Evolutionary conservation across 2,888 invertebrate genomes (phyloP).

Genomic region (Hoplodrina ambigua): DNA sequence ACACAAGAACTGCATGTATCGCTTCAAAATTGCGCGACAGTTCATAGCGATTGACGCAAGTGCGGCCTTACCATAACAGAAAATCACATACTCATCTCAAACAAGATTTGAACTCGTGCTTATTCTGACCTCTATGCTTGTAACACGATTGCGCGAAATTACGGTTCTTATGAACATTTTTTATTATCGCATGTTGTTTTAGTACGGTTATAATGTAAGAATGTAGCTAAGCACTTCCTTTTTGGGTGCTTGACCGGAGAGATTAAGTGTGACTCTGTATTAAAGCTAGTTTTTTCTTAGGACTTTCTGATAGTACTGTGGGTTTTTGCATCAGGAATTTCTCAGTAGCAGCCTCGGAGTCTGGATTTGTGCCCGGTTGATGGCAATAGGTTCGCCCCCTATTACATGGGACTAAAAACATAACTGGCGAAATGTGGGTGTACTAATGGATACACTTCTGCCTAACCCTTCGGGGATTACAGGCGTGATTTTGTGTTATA

Average conservation of each 20-base stretch:
- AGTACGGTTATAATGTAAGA: slow-evolving; percentile 67
- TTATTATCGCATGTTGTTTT: slow-evolving; percentile 46
- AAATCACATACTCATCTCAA: slow-evolving; percentile 50
- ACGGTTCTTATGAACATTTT: slow-evolving; percentile 60
- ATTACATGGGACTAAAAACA: too few relatives aligned
- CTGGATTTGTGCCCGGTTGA: too few relatives aligned
- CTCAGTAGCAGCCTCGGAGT: too few relatives aligned
- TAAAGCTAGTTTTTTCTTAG: neutral
- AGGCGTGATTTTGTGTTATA: too few relatives aligned
- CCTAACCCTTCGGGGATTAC: too few relatives aligned
- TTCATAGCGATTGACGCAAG: neutral
- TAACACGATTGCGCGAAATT: slow-evolving; percentile 62
- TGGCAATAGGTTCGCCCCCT: too few relatives aligned
- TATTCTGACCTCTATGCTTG: slow-evolving; percentile 57
- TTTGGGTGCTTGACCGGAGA: slow-evolving; percentile 50
- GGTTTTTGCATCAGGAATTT: too few relatives aligned
- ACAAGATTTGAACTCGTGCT: slow-evolving; percentile 48
- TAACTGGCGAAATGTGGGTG: too few relatives aligned
- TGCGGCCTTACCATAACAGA: slow-evolving; percentile 16
- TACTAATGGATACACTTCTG: too few relatives aligned
- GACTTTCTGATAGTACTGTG: too few relatives aligned
- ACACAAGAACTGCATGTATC: too few relatives aligned
- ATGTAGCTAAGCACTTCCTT: slow-evolving; percentile 61
- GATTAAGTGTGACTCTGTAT: slow-evolving; percentile 7
- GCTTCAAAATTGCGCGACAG: neutral